Evolutionary conservation across 2,113 vertebrate species (phyloP).

Genomic region (Podarcis raffonei): DNA sequence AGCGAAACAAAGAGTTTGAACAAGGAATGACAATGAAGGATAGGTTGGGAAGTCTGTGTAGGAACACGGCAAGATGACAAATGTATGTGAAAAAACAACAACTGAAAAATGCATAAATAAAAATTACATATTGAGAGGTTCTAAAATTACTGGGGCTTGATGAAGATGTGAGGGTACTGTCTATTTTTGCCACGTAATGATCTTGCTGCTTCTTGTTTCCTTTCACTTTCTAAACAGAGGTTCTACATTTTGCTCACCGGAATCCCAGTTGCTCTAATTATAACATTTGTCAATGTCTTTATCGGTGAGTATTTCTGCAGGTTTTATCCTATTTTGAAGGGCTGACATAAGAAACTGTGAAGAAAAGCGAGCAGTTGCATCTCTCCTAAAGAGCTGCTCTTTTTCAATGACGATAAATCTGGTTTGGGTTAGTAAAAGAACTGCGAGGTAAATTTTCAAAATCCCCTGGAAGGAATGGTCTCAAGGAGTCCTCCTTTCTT

Average conservation of each 20-base stretch:
- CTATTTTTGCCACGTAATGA: not conserved
- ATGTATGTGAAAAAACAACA: no score
- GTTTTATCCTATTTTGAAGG: not conserved
- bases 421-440: not conserved
- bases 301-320: constrained; percentile 81
- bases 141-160: not conserved
- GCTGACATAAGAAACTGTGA: not conserved
- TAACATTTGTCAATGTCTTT: constrained; percentile 87
- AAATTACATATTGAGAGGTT: not conserved
- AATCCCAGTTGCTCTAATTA: constrained; percentile 78
- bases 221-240: constrained; percentile 72
- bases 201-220: not conserved
- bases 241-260: constrained; percentile 86
- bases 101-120: no score
- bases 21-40: no score
- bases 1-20: no score
- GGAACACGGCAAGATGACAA: no score
- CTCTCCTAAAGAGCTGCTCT: not conserved
- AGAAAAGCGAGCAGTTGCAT: not conserved
- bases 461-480: not conserved
- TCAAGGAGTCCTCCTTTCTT: not conserved
- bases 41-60: no score
- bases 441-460: not conserved
- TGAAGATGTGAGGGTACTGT: not conserved
- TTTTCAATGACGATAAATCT: not conserved